phyloP scores from a whole-genome alignment of 2,113 vertebrate species.

The Sylvietta virens region DNA sequence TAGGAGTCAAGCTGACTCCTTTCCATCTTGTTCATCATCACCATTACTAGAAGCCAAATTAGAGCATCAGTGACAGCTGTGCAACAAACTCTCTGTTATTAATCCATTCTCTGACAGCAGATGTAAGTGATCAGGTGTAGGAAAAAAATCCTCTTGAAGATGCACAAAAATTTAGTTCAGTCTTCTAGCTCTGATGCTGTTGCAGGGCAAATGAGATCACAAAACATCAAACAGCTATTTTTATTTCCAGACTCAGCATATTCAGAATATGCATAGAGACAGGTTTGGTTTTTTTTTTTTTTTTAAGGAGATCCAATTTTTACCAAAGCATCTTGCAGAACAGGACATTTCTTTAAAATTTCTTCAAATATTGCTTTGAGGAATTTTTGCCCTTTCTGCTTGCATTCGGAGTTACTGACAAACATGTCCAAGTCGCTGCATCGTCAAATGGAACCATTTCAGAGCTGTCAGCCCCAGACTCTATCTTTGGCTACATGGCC shows the following conservation, averaged over 20 bases:
- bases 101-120: neutral
- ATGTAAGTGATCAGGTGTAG: neutral
- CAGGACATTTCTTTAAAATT: neutral
- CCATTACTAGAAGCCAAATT: neutral
- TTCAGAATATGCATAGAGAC: conserved; percentile 1
- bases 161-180: neutral
- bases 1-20: neutral
- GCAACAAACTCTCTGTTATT: neutral
- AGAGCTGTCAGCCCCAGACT: conserved; percentile 29
- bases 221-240: conserved; percentile 30
- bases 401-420: conserved; percentile 7
- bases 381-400: conserved; percentile 36
- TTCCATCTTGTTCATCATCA: neutral
- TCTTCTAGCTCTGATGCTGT: neutral
- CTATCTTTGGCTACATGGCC: conserved; percentile 20
- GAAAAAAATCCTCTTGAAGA: neutral
- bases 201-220: conserved; percentile 17
- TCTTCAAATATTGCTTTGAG: conserved; percentile 22
- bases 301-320: neutral
- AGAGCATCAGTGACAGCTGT: neutral
- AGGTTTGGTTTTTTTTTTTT: neutral
- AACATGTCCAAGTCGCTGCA: neutral
- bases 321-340: neutral
- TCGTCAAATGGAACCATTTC: neutral
- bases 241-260: conserved; percentile 22